Conservation (phyloP, 2,113 vertebrate species). For the Ceyx cyanopectus region DNA sequence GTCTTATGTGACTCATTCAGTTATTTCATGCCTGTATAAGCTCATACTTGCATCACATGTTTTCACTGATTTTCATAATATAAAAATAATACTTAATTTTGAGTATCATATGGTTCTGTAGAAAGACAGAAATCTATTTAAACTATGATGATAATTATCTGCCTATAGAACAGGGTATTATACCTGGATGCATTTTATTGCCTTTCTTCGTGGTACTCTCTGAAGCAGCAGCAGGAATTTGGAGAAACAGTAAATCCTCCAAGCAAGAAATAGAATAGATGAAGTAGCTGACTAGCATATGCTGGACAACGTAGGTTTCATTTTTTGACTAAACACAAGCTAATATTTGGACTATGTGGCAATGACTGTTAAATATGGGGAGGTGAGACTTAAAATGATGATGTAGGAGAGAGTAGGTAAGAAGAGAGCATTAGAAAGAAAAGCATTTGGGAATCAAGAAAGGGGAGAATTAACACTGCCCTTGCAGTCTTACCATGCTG, state of each 20-base stretch:
- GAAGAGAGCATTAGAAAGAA: background rate
- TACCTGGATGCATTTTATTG: background rate
- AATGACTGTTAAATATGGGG: background rate
- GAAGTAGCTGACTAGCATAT: background rate
- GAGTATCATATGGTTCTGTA: background rate
- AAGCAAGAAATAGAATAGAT: background rate
- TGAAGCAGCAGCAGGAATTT: background rate
- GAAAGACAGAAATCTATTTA: background rate
- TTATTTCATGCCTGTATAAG: slow-evolving; percentile 5
- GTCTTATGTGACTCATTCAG: slow-evolving; percentile 4
- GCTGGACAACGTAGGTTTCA: background rate
- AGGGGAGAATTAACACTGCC: background rate
- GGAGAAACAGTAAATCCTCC: background rate
- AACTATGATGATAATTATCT: background rate
- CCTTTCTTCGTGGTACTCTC: background rate
- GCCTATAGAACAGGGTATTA: background rate
- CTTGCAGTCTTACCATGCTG: background rate
- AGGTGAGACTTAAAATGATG: background rate
- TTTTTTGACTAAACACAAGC: background rate
- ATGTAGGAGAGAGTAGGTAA: background rate
- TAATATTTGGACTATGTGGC: background rate
- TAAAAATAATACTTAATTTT: slow-evolving; percentile 21
- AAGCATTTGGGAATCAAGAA: background rate
- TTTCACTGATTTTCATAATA: background rate
- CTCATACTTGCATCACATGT: background rate